Evolutionary conservation across 2,888 invertebrate genomes (phyloP), one percentile per base, ranked within the genome.

Genomic region (Notodonta ziczac): DNA sequence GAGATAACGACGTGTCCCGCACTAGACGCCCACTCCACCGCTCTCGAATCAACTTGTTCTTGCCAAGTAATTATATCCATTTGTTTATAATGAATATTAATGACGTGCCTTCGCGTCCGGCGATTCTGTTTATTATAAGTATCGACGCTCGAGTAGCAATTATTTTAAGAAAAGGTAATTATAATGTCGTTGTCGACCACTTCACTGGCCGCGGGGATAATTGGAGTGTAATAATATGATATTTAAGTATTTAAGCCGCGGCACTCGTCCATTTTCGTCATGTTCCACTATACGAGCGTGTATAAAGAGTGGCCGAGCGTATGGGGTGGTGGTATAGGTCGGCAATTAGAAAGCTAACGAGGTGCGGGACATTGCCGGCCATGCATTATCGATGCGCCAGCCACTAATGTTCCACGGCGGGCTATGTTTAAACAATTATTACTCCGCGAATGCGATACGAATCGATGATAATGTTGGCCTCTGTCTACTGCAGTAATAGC

Each of bases 401-500:
- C 83, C 83, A 77, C 87, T 89, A 90, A 89, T 86, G 85, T 84
- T 82, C 83, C 82, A 77, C 86, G 79, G 84, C 84, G 82, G 82
- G 83, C 87, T 89, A 86, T 90, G 89, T 90, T 91, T 90, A 90
- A 91, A 91, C 91, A 91, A 91, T 92, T 90, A 91, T 89, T 87
- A 83, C 85, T 79, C 81, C 79, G 83, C 85, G 84, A 89, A 89
- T 86, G 85, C 88, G 90, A 91, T 91, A 87, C 87, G 86, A 91
- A 88, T 90, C 87, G 86, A 88, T 86, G 90, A 90, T 91, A 91
- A 91, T 89, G 87, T 88, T 88, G 86, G 89, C 88, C 86, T 86
- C 88, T 86, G 91, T 90, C 89, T 88, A 85, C 83, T 84, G 88
- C 86, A 88, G 90, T 91, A 90, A 91, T 91, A 91, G 91, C 82